Evolutionary conservation across 2,888 invertebrate genomes (phyloP), one percentile per base, ranked within the genome.

Genomic region (Oscheius sp.): DNA sequence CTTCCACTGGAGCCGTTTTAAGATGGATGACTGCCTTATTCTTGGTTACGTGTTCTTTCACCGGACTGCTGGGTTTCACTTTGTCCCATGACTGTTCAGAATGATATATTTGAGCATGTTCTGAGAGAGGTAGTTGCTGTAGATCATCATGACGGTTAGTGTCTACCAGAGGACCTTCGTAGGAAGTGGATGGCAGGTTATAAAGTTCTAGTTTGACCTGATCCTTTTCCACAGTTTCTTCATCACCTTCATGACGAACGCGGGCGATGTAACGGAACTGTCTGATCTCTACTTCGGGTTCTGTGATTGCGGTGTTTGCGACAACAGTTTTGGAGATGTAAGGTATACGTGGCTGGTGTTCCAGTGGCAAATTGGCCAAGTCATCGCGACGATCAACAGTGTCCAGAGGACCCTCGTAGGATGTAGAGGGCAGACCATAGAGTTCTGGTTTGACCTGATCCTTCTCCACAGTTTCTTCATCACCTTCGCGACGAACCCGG

Each of bases 151-250:
- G 37, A 32, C 62, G 65, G 1, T n/a, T 37, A 1, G 65, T 55
- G 29, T 76, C 76, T 10, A 79, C 78, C 10, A 81, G 60, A 1
- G 75, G 76, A 35, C 81, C 81, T 29, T 77, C 76, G 57, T 79
- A 81, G 21, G 70, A 60, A 0, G 66, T 59, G 0, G 75, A 53
- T 1, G 70, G 29, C 57, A 77, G 74, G 2, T 47, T 62, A 32
- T 79, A 79, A 1, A 29, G 29, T n/a, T 63, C 73, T 13, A 75
- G 76, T 37, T 51, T 48, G 37, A 70, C 55, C 2, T 70, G 29
- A 3, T 47, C 60, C 47, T 74, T 74, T 10, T 74, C 76, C 33
- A 75, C 74, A 1, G 53, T 70, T n/a, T 78, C 78, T 57, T 75
- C 75, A 2, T 78, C 76, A 37, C 78, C 76, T 48, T 73, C 73